Conservation (phyloP, 1,140 invertebrate genomes). For the Drosophila ananassae region DNA sequence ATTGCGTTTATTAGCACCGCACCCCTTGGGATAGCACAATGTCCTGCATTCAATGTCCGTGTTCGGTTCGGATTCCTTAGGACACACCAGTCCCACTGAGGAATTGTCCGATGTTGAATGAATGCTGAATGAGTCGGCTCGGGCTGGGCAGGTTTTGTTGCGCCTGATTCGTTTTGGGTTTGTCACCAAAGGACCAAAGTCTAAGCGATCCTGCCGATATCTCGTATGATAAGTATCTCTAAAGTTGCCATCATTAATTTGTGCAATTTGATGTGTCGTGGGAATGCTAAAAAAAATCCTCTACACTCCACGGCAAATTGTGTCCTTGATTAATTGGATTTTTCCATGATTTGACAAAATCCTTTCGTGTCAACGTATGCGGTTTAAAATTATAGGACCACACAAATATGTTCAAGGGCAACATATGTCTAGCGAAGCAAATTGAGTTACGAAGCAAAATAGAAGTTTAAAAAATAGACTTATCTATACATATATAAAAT, state of each 20-base stretch:
- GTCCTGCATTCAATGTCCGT: conserved; percentile 2
- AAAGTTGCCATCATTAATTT: conserved; percentile 56
- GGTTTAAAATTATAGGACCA: conserved; percentile 52
- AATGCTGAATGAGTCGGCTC: conserved; percentile 55
- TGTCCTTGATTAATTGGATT: conserved; percentile 60
- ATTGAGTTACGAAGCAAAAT: not conserved
- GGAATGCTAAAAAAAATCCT: conserved; percentile 15
- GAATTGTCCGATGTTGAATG: conserved; percentile 49
- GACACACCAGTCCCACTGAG: conserved; percentile 56
- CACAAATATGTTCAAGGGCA: conserved; percentile 35
- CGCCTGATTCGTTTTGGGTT: conserved; percentile 65
- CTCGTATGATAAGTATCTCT: conserved; percentile 38
- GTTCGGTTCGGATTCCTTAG: conserved; percentile 29
- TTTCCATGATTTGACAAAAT: conserved; percentile 47
- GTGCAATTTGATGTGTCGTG: conserved; percentile 68
- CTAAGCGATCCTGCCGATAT: conserved; percentile 32
- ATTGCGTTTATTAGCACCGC: conserved; percentile 83
- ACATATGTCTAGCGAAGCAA: conserved; percentile 12
- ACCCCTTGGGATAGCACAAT: conserved; percentile 56
- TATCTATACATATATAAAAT: not conserved
- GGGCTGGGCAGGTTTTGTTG: conserved; percentile 51
- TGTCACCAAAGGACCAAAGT: conserved; percentile 16
- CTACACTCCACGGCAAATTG: not conserved
- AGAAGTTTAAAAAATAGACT: not conserved
- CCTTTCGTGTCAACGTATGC: conserved; percentile 22